A percentile compares a stretch with the other conserved stretches of the same genome.
Conservation (phyloP, 2,113 vertebrate species). For the Pungitius pungitius region DNA sequence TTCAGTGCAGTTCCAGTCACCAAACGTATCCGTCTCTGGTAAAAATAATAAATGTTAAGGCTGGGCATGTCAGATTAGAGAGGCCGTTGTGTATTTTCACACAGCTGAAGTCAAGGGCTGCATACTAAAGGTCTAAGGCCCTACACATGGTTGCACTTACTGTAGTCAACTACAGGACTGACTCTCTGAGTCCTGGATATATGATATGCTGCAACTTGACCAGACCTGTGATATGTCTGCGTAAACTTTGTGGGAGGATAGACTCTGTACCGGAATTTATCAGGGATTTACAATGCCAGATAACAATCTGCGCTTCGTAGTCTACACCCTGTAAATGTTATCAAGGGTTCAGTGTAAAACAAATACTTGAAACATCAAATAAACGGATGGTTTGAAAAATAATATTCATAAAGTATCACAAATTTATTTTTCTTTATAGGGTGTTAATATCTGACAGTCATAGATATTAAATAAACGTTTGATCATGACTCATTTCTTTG, state of each 20-base stretch:
- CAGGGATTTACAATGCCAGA: slow-evolving; percentile 38
- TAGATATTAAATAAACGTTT: slow-evolving; percentile 40
- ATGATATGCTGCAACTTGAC: slow-evolving; percentile 61
- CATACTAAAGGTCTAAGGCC: slow-evolving; percentile 66
- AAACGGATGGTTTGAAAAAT: not conserved
- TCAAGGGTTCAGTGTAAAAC: not conserved
- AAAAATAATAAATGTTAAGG: slow-evolving; percentile 78
- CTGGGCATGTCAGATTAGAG: slow-evolving; percentile 64
- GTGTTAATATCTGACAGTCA: slow-evolving; percentile 22
- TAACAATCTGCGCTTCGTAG: slow-evolving; percentile 38
- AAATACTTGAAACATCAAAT: not conserved
- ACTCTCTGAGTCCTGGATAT: slow-evolving; percentile 33
- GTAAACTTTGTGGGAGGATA: slow-evolving; percentile 24
- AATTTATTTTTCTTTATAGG: slow-evolving; percentile 18
- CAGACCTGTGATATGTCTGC: slow-evolving; percentile 42
- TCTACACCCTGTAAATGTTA: not conserved
- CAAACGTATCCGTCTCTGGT: slow-evolving; percentile 73
- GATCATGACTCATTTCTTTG: slow-evolving; percentile 21
- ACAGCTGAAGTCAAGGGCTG: slow-evolving; percentile 55
- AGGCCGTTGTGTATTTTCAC: slow-evolving; percentile 69
- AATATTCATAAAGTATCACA: not conserved
- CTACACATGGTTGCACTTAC: slow-evolving; percentile 74
- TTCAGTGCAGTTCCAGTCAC: slow-evolving; percentile 69
- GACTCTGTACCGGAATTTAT: slow-evolving; percentile 37
- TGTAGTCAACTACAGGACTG: slow-evolving; percentile 46